phyloP scores from a whole-genome alignment of 2,888 invertebrate genomes.

The Phengaris arion region DNA sequence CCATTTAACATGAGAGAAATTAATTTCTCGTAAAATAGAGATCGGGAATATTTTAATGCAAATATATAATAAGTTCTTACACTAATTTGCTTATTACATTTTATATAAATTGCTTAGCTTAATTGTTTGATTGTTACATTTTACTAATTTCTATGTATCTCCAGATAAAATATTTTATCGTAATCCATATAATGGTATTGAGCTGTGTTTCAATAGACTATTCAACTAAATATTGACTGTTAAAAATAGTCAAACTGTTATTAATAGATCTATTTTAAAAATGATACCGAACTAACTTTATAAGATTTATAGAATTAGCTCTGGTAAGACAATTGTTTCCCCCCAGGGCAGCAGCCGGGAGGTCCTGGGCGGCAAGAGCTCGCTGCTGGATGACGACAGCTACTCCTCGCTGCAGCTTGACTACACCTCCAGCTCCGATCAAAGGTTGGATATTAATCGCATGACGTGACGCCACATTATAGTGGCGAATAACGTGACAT shows the following conservation, averaged over 20 bases:
- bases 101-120: conserved; percentile 30
- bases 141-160: background rate
- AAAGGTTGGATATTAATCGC: conserved; percentile 48
- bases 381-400: conserved; percentile 54
- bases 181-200: too few relatives aligned
- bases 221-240: too few relatives aligned
- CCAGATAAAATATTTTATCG: too few relatives aligned
- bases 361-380: conserved; percentile 67
- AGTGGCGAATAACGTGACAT: too few relatives aligned
- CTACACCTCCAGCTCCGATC: conserved; percentile 70
- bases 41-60: background rate
- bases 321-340: too few relatives aligned
- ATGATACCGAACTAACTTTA: too few relatives aligned
- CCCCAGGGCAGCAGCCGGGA: conserved; percentile 65
- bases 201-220: too few relatives aligned
- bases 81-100: background rate
- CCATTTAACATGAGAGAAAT: background rate
- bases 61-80: background rate
- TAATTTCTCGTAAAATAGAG: background rate
- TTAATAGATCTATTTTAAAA: too few relatives aligned
- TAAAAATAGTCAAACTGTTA: too few relatives aligned
- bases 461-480: too few relatives aligned
- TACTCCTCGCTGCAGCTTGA: conserved; percentile 70
- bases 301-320: too few relatives aligned
- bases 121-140: background rate